Evolutionary conservation across 2,113 vertebrate genomes (phyloP), one percentile per base, ranked within the genome.

Genomic region (Aptenodytes forsteri): DNA sequence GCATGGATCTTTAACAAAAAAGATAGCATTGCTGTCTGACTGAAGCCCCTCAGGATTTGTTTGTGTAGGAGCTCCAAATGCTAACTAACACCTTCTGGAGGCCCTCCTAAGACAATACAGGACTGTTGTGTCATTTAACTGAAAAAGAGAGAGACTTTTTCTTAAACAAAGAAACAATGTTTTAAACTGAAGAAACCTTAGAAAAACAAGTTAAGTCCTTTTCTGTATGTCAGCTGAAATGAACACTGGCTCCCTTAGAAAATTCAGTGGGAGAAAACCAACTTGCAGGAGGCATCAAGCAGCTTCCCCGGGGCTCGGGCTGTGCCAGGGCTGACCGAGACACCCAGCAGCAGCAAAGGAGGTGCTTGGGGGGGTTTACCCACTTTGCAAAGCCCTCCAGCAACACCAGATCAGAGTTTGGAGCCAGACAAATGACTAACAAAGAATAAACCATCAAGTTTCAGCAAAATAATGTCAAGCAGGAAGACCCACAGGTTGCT

Each of bases 31-130:
- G 21, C 40, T 89, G 9, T 66, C 64, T 87, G 40, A 65, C 42
- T 79, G 27, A 55, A 93, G 5, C 3, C 40, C 16, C 27, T 82
- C 0, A 2, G 11, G 36, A 65, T 89, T 83, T 86, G 32, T 75
- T 92, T 79, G 17, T 69, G 22, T 36, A 84, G 32, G 38, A 75
- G 34, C n/a, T 86, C n/a, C 56, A 90, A 92, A 61, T 64, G 21
- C 22, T 56, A 67, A 22, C 32, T 79, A 87, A 87, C 47, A 89
- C 38, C 26, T 94, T 88, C 50, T 47, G 64, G 22, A 92, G 26
- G 14, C 18, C n/a, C 25, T 0, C 0, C 17, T 64, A 36, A 85
- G 50, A 77, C 0, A 2, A 27, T 46, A 66, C 9, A n/a, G 29
- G 19, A 21, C 6, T 73, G 29, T 40, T 88, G n/a, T 46, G 46